These are phyloP conservation scores for Darevskia mixta DNA, from an alignment of 2,797 vertebrate genomes.

Conservation along the genomic window DNA sequence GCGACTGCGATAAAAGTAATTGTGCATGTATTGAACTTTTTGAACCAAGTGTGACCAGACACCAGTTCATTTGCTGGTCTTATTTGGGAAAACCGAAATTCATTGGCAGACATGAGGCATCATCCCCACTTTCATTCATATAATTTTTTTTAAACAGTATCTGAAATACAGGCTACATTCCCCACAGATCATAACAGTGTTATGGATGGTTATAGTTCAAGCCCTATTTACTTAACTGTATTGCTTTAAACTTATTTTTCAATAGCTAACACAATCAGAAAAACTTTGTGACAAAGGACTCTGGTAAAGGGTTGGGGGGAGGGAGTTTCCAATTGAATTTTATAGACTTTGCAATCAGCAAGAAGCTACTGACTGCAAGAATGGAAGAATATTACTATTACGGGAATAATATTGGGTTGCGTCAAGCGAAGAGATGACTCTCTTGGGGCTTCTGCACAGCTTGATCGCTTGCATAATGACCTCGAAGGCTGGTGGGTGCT, in stretches of 20 bases:
- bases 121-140: neutral
- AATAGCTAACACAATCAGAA: conserved; percentile 41
- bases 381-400: neutral
- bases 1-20: neutral
- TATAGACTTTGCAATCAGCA: conserved; percentile 7
- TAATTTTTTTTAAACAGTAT: conserved; percentile 22
- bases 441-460: neutral
- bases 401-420: neutral
- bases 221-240: conserved; percentile 27
- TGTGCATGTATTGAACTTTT: neutral
- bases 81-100: conserved; percentile 22
- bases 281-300: conserved; percentile 37
- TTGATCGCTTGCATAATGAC: neutral
- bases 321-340: neutral
- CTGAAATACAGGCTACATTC: conserved; percentile 33
- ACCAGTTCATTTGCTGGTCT: neutral
- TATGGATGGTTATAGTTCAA: conserved; percentile 44
- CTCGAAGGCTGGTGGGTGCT: neutral
- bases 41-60: neutral
- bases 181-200: neutral
- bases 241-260: conserved; percentile 40
- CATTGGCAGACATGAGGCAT: conserved; percentile 20
- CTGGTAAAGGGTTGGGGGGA: neutral
- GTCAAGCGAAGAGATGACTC: neutral
- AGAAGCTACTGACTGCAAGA: neutral